phyloP scores from a whole-genome alignment of 2,113 vertebrate species.

The Tenebrosternarchus preto region DNA sequence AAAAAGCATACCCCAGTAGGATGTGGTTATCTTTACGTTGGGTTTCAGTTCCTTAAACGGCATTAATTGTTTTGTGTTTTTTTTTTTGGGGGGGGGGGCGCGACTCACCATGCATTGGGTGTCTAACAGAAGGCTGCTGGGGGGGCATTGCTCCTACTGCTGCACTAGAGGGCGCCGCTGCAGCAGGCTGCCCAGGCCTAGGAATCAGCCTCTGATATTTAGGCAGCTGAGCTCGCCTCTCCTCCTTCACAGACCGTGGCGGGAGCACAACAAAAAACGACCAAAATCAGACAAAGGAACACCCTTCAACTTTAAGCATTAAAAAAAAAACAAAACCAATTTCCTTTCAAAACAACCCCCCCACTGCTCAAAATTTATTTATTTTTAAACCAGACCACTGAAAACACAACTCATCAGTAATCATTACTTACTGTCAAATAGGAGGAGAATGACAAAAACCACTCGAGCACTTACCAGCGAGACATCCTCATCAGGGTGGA shows the following conservation, averaged over 20 bases:
- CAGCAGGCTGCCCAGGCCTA: conserved; percentile 82
- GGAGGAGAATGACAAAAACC: conserved; percentile 69
- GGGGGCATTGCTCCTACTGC: conserved; percentile 77
- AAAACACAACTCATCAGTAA: conserved; percentile 9
- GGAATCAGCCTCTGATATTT: conserved; percentile 94
- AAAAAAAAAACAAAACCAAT: neutral
- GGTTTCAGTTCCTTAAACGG: no score
- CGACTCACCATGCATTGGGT: conserved; percentile 82
- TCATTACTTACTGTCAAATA: conserved; percentile 80
- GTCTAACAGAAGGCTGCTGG: conserved; percentile 93
- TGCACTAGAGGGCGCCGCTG: conserved; percentile 83
- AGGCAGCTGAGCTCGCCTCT: conserved; percentile 91
- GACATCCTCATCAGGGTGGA: conserved; percentile 99
- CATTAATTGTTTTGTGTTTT: no score
- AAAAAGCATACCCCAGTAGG: no score
- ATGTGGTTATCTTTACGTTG: no score
- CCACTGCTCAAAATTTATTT: no score
- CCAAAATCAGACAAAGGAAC: conserved; percentile 48
- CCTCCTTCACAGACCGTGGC: conserved; percentile 81
- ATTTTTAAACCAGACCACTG: neutral
- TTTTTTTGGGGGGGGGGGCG: no score
- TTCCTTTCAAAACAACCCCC: no score
- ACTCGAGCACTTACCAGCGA: conserved; percentile 93
- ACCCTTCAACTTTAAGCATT: neutral
- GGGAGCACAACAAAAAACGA: conserved; percentile 52